Evolutionary conservation across 1,140 invertebrate species (phyloP).

Genomic region (Drosophila eugracilis): DNA sequence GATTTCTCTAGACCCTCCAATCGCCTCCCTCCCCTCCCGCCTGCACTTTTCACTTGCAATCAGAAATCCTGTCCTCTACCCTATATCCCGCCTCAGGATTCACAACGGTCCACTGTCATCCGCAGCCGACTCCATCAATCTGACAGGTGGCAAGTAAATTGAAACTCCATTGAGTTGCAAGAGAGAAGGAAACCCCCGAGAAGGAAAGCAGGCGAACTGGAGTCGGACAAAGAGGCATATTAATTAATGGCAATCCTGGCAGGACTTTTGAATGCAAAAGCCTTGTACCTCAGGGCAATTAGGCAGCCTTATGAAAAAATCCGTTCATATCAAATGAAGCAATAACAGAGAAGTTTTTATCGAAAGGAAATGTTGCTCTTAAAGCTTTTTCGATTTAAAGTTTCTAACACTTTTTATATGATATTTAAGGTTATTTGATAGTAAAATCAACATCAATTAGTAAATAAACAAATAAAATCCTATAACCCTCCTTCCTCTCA

Average conservation of each 20-base stretch:
- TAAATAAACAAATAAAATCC: no score
- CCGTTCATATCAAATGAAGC: neutral
- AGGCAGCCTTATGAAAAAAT: neutral
- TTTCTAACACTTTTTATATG: no score
- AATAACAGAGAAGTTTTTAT: neutral
- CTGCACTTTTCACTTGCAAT: no score
- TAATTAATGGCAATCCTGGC: slow-evolving; percentile 26
- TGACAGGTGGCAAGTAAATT: slow-evolving; percentile 40
- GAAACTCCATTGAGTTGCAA: slow-evolving; percentile 31
- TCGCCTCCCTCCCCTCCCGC: no score
- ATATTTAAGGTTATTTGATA: no score
- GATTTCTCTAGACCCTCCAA: neutral
- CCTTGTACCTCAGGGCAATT: no score
- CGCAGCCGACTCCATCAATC: slow-evolving; percentile 38
- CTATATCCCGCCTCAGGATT: neutral
- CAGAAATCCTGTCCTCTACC: no score
- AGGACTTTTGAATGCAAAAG: neutral
- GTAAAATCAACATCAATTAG: no score
- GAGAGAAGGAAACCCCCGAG: no score
- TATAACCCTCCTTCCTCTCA: no score
- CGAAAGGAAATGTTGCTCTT: no score
- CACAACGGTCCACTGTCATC: slow-evolving; percentile 20
- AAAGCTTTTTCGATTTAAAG: no score
- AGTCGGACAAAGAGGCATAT: slow-evolving; percentile 20
- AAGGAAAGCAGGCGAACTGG: neutral